Evolutionary conservation across 2,888 invertebrate species (phyloP).

Genomic region (Hedya salicella): DNA sequence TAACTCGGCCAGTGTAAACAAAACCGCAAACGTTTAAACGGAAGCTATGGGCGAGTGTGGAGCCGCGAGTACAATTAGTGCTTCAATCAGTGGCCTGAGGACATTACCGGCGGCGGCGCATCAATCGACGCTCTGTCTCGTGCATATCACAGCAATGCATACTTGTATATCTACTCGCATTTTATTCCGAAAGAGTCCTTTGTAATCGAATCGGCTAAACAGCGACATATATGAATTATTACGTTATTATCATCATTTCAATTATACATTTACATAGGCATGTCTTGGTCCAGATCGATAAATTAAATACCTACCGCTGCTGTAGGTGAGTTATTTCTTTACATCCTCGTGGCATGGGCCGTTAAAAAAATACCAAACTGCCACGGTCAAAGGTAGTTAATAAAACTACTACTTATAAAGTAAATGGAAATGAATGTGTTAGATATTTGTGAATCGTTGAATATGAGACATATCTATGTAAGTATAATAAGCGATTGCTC

Average conservation of each 20-base stretch:
- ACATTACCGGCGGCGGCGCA: slow-evolving; percentile 22
- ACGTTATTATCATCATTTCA: not conserved
- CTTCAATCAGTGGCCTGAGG: slow-evolving; percentile 25
- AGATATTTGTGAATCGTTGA: too few species aligned
- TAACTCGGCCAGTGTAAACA: slow-evolving; percentile 19
- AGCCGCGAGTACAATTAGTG: slow-evolving; percentile 20
- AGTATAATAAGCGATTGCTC: too few species aligned
- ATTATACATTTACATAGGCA: too few species aligned
- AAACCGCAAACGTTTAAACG: slow-evolving; percentile 1
- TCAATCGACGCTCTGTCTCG: slow-evolving; percentile 26
- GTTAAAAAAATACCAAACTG: too few species aligned
- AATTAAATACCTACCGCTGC: too few species aligned
- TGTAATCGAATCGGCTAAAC: not conserved
- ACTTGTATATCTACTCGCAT: not conserved
- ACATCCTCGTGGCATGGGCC: too few species aligned
- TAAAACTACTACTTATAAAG: too few species aligned
- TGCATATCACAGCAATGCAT: slow-evolving; percentile 3
- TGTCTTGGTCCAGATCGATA: too few species aligned
- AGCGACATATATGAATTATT: not conserved
- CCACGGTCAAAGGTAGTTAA: too few species aligned
- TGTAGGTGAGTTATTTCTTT: too few species aligned
- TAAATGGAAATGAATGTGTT: too few species aligned
- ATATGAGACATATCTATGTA: too few species aligned
- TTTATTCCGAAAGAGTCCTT: slow-evolving; percentile 17
- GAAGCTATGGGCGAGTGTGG: not conserved